Base-by-base conservation (phyloP, 2,113 vertebrate genomes). In the Pachycephala philippinensis region DNA sequence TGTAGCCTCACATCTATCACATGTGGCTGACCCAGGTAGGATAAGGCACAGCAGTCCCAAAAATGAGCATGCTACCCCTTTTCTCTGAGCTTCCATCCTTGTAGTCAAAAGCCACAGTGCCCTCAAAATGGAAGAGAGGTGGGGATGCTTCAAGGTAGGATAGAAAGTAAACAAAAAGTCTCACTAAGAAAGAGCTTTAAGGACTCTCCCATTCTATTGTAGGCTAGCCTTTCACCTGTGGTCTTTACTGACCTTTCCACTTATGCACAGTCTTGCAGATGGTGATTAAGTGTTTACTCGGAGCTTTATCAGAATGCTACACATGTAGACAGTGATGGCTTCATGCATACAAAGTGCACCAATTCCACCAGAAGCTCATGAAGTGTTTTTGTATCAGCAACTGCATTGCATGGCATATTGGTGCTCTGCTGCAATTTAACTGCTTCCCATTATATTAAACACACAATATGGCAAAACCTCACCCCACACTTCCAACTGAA, bases 361-460 rank as follows among this genome's bases (percentile, higher is more conserved):
- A 31, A 22, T 37, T 17, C 22, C 53, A 68, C 61, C 33, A 87
- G 66, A 76, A 83, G 20, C 42, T 74, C 5, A 1, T 21, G 13
- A 61, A 85, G 23, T 24, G 35, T 13, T 87, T 95, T 54, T 77
- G 24, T 57, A 85, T n/a, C 31, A 77, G 61, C 37, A 65, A 31
- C 65, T 79, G 70, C 2, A 5, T 15, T 50, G 31, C 27, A 44
- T 1, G 4, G 49, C 44, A 56, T 52, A 66, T 69, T 39, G 45
- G 23, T 50, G 47, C 35, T 89, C 17, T 78, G 52, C 39, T 60
- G 77, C 49, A 64, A 49, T 72, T 80, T 79, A 56, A 57, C 39
- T 50, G 21, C 42, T 94, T 90, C 63, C 60, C 50, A 63, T 85
- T 76, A 50, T 85, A 90, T 91, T 85, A 94, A 96, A 53, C 56